Evolutionary conservation across 2,113 vertebrate genomes (phyloP).

Genomic region (Pterocles gutturalis): DNA sequence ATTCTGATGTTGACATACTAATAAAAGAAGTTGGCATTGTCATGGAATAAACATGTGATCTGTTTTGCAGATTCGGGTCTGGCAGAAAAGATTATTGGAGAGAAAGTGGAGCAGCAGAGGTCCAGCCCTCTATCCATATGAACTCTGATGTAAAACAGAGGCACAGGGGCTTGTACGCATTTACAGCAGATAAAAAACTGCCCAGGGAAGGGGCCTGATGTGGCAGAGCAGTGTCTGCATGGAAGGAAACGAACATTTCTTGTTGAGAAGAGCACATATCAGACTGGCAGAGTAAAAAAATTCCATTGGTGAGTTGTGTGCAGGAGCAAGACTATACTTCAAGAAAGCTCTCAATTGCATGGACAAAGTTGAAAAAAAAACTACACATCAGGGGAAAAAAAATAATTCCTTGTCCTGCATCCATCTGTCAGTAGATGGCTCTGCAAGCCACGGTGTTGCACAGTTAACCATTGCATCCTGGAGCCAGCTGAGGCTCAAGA

Average conservation of each 20-base stretch:
- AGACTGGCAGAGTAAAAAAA: not conserved
- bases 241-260: not conserved
- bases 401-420: not conserved
- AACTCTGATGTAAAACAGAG: not conserved
- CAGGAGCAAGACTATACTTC: not conserved
- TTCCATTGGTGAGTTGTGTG: not conserved
- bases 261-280: not conserved
- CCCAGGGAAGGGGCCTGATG: not conserved
- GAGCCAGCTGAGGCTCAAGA: not conserved
- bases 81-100: not conserved
- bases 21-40: not conserved
- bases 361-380: not conserved
- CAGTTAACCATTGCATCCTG: accelerated
- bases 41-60: not conserved
- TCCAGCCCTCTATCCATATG: not conserved
- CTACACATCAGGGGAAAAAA: accelerated
- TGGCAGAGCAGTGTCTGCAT: not conserved
- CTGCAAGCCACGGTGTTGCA: not conserved
- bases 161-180: not conserved
- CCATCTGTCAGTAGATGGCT: slow-evolving; percentile 17
- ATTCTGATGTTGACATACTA: not conserved
- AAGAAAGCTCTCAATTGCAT: not conserved
- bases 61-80: not conserved
- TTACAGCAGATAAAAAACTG: not conserved
- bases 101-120: not conserved